Evolutionary conservation across 2,113 vertebrate species (phyloP).

Genomic region (Proteles cristata): DNA sequence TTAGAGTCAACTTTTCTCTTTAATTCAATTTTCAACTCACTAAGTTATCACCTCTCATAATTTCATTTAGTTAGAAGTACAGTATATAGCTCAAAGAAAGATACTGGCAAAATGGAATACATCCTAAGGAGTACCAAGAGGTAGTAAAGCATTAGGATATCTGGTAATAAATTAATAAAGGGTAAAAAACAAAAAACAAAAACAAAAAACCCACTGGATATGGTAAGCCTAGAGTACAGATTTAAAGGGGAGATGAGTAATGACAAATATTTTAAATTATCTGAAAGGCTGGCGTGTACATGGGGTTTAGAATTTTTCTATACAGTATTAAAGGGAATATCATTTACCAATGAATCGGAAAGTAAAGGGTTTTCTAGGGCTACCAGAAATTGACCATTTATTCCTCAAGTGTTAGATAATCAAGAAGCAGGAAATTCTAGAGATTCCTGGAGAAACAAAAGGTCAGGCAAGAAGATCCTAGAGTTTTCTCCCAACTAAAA

Average conservation of each 20-base stretch:
- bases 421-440: slow-evolving; percentile 32
- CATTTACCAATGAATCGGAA: not conserved
- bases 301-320: not conserved
- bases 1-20: slow-evolving; percentile 30
- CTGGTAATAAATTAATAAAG: not conserved
- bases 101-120: not conserved
- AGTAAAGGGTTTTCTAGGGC: not conserved
- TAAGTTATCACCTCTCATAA: not conserved
- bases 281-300: not conserved
- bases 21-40: not conserved
- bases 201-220: not conserved
- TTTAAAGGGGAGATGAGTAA: not conserved
- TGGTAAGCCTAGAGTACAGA: not conserved
- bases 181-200: not conserved
- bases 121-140: not conserved
- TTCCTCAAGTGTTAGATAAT: slow-evolving; percentile 15
- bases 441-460: slow-evolving; percentile 32
- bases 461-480: not conserved
- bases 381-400: not conserved
- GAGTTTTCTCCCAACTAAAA: slow-evolving; percentile 52
- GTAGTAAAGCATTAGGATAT: not conserved
- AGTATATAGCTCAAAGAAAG: slow-evolving; percentile 48
- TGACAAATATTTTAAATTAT: not conserved
- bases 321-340: not conserved
- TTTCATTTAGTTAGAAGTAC: not conserved